Conservation (phyloP, 2,888 invertebrate genomes). For the Bedellia somnulentella region DNA sequence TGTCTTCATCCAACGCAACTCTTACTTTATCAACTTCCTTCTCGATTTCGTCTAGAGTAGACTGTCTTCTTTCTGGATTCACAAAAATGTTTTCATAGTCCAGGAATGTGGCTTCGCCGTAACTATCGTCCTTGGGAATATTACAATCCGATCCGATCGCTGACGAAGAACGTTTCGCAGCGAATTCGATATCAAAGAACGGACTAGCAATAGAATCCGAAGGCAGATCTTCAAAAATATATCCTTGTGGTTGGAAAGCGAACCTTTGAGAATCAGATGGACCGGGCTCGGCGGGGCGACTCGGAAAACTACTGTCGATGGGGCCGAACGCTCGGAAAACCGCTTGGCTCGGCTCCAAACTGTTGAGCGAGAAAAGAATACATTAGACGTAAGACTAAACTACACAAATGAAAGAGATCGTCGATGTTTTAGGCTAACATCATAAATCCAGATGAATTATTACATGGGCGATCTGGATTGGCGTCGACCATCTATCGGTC, state of each 20-base stretch:
- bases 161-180: constrained; percentile 21
- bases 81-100: constrained; percentile 40
- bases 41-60: constrained; percentile 50
- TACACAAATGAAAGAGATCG: constrained; percentile 50
- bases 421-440: constrained; percentile 35
- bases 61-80: constrained; percentile 31
- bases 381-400: constrained; percentile 41
- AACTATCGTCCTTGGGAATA: constrained; percentile 36
- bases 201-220: too few relatives aligned
- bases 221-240: too few relatives aligned
- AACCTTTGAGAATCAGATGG: too few relatives aligned
- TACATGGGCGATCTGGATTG: constrained; percentile 46
- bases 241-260: too few relatives aligned
- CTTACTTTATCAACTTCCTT: constrained; percentile 54
- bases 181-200: constrained; percentile 25
- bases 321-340: constrained; percentile 54
- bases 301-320: constrained; percentile 58
- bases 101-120: constrained; percentile 48
- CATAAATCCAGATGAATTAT: constrained; percentile 52
- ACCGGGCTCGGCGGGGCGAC: constrained; percentile 46
- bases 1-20: constrained; percentile 48
- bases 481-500: constrained; percentile 42
- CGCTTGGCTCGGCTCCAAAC: constrained; percentile 62
- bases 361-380: constrained; percentile 60
- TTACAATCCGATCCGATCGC: constrained; percentile 25